A percentile compares a stretch with the other conserved stretches of the same genome.
Conservation (phyloP, 1,140 invertebrate genomes). For the Zaprionus ornatus region DNA sequence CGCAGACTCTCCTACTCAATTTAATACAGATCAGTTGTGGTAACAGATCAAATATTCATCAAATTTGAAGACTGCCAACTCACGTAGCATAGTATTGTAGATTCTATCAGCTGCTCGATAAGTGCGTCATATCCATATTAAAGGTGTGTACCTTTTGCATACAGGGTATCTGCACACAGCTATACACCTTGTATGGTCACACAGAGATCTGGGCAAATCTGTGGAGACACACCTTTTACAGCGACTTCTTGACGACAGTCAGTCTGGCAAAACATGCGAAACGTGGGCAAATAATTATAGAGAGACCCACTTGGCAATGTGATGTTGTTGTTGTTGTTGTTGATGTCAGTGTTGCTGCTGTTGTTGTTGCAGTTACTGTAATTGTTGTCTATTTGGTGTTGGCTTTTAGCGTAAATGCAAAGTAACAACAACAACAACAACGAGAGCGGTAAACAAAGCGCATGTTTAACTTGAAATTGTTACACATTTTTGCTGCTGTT, state of each 20-base stretch:
- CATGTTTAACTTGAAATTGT: slow-evolving; percentile 79
- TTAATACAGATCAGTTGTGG: too few species aligned
- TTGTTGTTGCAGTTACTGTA: slow-evolving; percentile 55
- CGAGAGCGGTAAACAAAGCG: slow-evolving; percentile 54
- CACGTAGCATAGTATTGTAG: neutral
- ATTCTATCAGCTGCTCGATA: too few species aligned
- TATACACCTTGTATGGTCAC: neutral
- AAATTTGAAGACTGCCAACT: neutral
- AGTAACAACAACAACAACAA: slow-evolving; percentile 40
- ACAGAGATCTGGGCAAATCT: slow-evolving; percentile 12
- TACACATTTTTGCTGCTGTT: slow-evolving; percentile 60
- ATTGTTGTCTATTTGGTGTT: slow-evolving; percentile 79
- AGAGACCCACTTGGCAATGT: slow-evolving; percentile 60
- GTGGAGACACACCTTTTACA: slow-evolving; percentile 42
- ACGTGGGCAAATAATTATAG: slow-evolving; percentile 82
- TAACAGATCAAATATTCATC: too few species aligned
- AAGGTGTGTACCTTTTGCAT: neutral
- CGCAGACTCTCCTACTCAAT: too few species aligned
- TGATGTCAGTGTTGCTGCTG: slow-evolving; percentile 9
- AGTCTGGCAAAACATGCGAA: slow-evolving; percentile 78
- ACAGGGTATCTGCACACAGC: slow-evolving; percentile 1
- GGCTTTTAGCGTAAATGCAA: slow-evolving; percentile 75
- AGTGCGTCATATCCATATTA: neutral
- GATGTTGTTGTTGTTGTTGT: neutral
- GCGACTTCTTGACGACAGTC: slow-evolving; percentile 68